A percentile compares a stretch with the other conserved stretches of the same genome.
Conservation (phyloP, 1,140 invertebrate genomes). For the Prorops nasuta region DNA sequence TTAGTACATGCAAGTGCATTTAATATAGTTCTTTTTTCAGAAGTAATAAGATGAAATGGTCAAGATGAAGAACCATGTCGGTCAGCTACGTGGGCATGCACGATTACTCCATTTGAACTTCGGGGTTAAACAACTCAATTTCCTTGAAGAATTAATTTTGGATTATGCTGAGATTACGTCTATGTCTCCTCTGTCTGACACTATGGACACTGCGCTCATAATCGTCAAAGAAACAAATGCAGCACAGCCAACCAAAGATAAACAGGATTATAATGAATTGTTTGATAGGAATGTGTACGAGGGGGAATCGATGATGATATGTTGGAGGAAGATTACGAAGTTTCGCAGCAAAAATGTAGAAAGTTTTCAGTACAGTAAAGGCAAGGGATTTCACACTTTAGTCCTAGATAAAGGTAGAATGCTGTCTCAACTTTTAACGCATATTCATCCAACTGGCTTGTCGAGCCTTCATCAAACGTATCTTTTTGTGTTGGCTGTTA, state of each 20-base stretch:
- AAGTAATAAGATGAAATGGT: conserved; percentile 77
- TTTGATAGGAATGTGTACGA: conserved; percentile 76
- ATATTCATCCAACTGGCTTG: conserved; percentile 93
- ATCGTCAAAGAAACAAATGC: conserved; percentile 80
- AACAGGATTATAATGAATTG: conserved; percentile 81
- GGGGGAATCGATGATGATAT: conserved; percentile 83
- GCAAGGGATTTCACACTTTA: conserved; percentile 77
- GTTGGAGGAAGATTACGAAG: conserved; percentile 67
- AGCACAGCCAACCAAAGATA: conserved; percentile 48
- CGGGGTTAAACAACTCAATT: conserved; percentile 63
- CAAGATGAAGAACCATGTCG: conserved; percentile 81
- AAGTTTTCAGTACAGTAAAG: conserved; percentile 67
- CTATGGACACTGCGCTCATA: conserved; percentile 90
- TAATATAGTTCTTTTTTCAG: conserved; percentile 64
- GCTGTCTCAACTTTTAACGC: conserved; percentile 86
- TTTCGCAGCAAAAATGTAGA: conserved; percentile 62
- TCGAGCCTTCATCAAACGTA: conserved; percentile 99
- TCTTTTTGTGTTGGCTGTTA: conserved; percentile 93
- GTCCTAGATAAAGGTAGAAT: conserved; percentile 76
- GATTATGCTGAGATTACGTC: conserved; percentile 96
- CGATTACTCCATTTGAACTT: conserved; percentile 59
- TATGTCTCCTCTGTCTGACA: conserved; percentile 93
- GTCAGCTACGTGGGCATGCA: conserved; percentile 79
- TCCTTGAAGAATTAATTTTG: conserved; percentile 81
- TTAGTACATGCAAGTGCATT: conserved; percentile 60